Conservation (phyloP, 2,888 invertebrate genomes). For the Napeogenes sylphis region DNA sequence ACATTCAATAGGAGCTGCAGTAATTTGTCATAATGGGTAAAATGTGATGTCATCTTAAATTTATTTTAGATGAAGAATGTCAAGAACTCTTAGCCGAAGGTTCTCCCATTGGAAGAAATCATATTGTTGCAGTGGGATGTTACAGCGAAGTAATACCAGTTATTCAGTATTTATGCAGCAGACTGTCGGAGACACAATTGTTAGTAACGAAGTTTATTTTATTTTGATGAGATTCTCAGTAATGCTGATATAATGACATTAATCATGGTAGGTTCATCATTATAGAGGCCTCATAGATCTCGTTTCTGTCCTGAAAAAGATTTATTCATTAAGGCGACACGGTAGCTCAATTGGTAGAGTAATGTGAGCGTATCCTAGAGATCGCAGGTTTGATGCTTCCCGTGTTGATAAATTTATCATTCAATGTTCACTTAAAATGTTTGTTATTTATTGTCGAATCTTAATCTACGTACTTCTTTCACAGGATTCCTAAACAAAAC, state of each 20-base stretch:
- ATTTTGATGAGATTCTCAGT: not conserved
- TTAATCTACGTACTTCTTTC: constrained; percentile 36
- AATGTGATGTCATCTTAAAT: not conserved
- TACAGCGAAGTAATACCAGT: constrained; percentile 94
- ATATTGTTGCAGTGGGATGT: constrained; percentile 85
- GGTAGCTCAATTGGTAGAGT: too few relatives aligned
- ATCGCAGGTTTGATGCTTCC: too few relatives aligned
- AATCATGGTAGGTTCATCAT: too few relatives aligned
- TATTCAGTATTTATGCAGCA: constrained; percentile 91
- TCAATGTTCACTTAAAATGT: too few relatives aligned
- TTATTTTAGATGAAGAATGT: constrained; percentile 82
- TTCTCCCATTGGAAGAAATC: constrained; percentile 67
- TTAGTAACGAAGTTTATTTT: constrained; percentile 51
- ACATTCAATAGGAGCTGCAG: not conserved
- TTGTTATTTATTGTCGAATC: too few relatives aligned
- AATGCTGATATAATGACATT: too few relatives aligned
- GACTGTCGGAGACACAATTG: constrained; percentile 89
- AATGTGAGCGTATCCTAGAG: too few relatives aligned
- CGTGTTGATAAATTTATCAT: too few relatives aligned
- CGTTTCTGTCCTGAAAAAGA: too few relatives aligned
- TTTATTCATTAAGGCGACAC: too few relatives aligned
- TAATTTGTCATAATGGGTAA: not conserved
- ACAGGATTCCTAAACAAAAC: constrained; percentile 79
- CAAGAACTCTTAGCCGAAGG: constrained; percentile 81
- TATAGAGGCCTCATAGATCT: too few relatives aligned